Base-by-base conservation (phyloP, 1,140 invertebrate genomes). In the Bicyclus anynana region DNA sequence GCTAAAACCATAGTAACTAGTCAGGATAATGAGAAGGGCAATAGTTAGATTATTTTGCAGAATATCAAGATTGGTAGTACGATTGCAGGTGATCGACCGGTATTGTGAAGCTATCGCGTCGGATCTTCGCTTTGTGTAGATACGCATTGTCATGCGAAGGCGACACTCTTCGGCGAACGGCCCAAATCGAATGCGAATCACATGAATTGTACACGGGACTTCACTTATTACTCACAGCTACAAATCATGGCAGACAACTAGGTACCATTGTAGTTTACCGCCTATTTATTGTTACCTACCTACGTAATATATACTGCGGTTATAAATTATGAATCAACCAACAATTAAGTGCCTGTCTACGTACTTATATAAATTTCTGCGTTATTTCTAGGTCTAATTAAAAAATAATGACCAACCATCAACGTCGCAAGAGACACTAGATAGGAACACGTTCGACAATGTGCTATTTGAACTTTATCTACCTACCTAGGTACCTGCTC, bases 121-220 rank as follows among this genome's bases (percentile, higher is more conserved):
- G 79, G 77, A 84, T 86, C 83, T 82, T 53, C 67, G 70, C 77
- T 86, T 84, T 82, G 83, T 78, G 20, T 44, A 12, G 10, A 58
- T 50, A 59, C 74, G 72, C 74, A 84, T 86, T 84, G 74, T 64
- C 63, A 86, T 86, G 74, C 83, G 62, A 56, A 59, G 52, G 53
- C 58, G 37, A 67, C 44, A 27, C 50, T 57, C 65, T 84, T 84
- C 83, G 72, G 4, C 67, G 83, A 82, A 84, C 74, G 69, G 58
- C 67, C 80, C 62, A 84, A 86, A 81, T 75, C 72, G 52, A 76
- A 80, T 70, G 69, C 67, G 76, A 77, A 74, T 74, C 77, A 76
- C 62, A 70, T 67, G 74, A 80, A 80, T 73, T 77, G 66, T 74
- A 55, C 64, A 61, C 53, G 69, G 76, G 76, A 59, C 61, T 82